A percentile compares a stretch with the other conserved stretches of the same genome.
These are phyloP conservation scores for Melinaea marsaeus DNA, from an alignment of 2,888 invertebrate species.

Conservation along the genomic window DNA sequence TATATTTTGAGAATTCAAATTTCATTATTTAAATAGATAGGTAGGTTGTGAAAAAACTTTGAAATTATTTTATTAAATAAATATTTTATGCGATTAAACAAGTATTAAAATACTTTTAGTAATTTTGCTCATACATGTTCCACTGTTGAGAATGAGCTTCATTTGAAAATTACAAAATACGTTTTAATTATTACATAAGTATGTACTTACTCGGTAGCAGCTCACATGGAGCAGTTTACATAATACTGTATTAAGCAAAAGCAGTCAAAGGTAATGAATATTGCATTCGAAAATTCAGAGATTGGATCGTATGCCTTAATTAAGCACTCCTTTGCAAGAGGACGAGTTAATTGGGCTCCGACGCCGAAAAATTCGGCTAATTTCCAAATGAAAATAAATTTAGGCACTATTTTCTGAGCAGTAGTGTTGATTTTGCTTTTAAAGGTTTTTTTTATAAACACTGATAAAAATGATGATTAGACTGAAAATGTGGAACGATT, in stretches of 20 bases:
- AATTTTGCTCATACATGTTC: too few species aligned
- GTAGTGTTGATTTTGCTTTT: slow-evolving; percentile 15
- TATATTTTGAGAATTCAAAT: neutral
- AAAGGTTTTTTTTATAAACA: neutral
- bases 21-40: neutral
- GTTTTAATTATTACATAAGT: slow-evolving; percentile 3
- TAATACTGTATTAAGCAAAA: slow-evolving; percentile 16
- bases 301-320: slow-evolving; percentile 26
- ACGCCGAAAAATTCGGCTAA: slow-evolving; percentile 19
- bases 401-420: slow-evolving; percentile 6
- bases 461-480: neutral
- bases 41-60: too few species aligned
- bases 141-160: too few species aligned
- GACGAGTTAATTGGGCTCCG: slow-evolving; percentile 18
- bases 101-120: too few species aligned
- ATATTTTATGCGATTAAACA: too few species aligned
- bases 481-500: neutral
- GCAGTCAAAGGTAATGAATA: slow-evolving; percentile 26
- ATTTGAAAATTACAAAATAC: too few species aligned
- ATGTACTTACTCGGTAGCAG: too few species aligned
- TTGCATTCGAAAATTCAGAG: slow-evolving; percentile 19
- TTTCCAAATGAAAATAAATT: slow-evolving; percentile 13
- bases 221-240: slow-evolving; percentile 10
- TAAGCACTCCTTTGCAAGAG: slow-evolving; percentile 23
- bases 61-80: too few species aligned